Base-by-base conservation (phyloP, 2,888 invertebrate species). In the Drosophila multiciliata region DNA sequence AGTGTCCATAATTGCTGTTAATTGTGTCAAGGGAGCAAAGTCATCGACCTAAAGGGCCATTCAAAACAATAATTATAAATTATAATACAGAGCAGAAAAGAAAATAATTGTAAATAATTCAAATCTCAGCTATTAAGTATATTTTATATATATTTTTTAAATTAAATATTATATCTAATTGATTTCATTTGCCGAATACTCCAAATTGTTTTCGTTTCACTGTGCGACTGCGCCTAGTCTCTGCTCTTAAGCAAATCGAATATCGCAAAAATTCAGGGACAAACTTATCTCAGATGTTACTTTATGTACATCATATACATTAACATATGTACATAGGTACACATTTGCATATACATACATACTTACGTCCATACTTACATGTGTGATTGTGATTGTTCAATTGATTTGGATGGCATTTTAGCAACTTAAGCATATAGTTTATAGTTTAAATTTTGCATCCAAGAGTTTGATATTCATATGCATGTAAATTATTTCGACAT, bases 1-100 rank as follows among this genome's bases (percentile, higher is more conserved):
- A 75, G 80, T 87, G 85, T 72, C 63, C 23, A 11, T 12, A 17
- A 3, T 15, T 45, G 20, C 8, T 7, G 20, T 23, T 45, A 23
- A 45, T 15, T 45, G 23, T 45, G 45, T 4, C 45, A 45, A 49
- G 49, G 26, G 17, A 49, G 49, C 49, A 49, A 17, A 49, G 49
- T 9, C 49, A 49, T 15, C 45, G 20, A 1, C 20, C 4, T 1
- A 40, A 45, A 23, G 23, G 3, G 23, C 15, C 45, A 23, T 45
- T 45, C 20, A 23, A 15, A 15, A 45, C 3, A 4, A 45, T 23
- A 15, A 45, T 8, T 15, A 15, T 15, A 23, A 20, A 15, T 45
- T 7, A 4, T 3, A 26, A 17, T 17, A 49, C 49, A 15, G 26
- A 49, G 17, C 26, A 9, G 49, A 2, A 49, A 15, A 23, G 17